A percentile compares a stretch with the other conserved stretches of the same genome.
Evolutionary conservation across 1,140 invertebrate genomes (phyloP).

Genomic region (Diprion similis): DNA sequence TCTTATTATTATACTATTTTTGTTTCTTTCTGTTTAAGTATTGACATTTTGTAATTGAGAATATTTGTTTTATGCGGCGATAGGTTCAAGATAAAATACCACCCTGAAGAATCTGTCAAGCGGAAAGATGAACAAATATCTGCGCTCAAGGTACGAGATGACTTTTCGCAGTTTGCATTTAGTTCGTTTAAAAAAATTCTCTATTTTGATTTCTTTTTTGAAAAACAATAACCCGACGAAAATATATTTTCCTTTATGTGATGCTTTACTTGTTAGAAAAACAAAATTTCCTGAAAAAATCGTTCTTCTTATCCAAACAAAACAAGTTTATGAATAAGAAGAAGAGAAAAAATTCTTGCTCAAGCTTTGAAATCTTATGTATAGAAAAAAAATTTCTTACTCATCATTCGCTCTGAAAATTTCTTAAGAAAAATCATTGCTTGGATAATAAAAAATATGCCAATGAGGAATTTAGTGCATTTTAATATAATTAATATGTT

Average conservation of each 20-base stretch:
- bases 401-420: too few relatives aligned
- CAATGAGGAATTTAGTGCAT: too few relatives aligned
- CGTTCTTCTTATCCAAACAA: too few relatives aligned
- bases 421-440: too few relatives aligned
- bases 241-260: slow-evolving; percentile 18
- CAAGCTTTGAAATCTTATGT: too few relatives aligned
- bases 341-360: too few relatives aligned
- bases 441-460: too few relatives aligned
- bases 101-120: slow-evolving; percentile 94
- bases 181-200: slow-evolving; percentile 20
- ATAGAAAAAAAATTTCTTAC: too few relatives aligned
- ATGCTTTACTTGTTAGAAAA: too few relatives aligned
- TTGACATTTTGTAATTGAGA: not conserved
- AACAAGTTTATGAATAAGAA: slow-evolving; percentile 13
- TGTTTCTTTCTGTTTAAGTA: too few relatives aligned
- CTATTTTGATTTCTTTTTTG: slow-evolving; percentile 29
- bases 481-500: slow-evolving; percentile 22
- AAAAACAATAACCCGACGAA: not conserved
- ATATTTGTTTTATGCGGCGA: not conserved
- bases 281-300: too few relatives aligned
- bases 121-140: slow-evolving; percentile 85
- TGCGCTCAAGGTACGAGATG: slow-evolving; percentile 77
- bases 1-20: too few relatives aligned
- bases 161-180: slow-evolving; percentile 10
- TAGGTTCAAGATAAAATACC: slow-evolving; percentile 99